phyloP scores from a whole-genome alignment of 2,797 vertebrate species.

The Scomberomorus guttatus region DNA sequence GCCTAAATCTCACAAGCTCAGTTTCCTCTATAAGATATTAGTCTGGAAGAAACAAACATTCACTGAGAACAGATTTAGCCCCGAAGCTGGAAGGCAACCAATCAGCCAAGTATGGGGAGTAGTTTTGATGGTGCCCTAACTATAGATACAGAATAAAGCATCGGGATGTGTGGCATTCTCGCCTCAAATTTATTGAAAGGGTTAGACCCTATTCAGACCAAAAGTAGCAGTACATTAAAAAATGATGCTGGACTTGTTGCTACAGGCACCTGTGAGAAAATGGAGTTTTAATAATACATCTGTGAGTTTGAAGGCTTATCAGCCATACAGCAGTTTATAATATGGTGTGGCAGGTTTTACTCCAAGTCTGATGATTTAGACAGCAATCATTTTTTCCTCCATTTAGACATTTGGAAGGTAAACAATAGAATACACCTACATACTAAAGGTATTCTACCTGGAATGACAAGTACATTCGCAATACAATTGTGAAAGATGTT shows the following conservation, averaged over 20 bases:
- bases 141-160: background rate
- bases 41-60: conserved; percentile 5
- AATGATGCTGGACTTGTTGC: background rate
- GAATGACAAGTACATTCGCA: background rate
- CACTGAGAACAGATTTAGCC: conserved; percentile 4
- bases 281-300: background rate
- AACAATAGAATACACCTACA: background rate
- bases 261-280: background rate
- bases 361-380: no score
- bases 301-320: no score
- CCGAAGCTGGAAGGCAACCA: background rate
- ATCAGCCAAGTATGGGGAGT: background rate
- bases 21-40: conserved; percentile 16
- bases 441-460: background rate
- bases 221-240: no score
- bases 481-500: background rate
- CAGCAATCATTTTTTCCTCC: no score
- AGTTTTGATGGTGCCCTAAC: background rate
- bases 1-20: conserved; percentile 12
- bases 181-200: background rate
- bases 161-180: background rate
- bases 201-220: background rate
- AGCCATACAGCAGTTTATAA: no score
- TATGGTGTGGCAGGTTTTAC: background rate
- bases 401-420: no score